These are phyloP conservation scores for Tenthredo distinguenda DNA, from an alignment of 2,888 invertebrate genomes.

Conservation along the genomic window DNA sequence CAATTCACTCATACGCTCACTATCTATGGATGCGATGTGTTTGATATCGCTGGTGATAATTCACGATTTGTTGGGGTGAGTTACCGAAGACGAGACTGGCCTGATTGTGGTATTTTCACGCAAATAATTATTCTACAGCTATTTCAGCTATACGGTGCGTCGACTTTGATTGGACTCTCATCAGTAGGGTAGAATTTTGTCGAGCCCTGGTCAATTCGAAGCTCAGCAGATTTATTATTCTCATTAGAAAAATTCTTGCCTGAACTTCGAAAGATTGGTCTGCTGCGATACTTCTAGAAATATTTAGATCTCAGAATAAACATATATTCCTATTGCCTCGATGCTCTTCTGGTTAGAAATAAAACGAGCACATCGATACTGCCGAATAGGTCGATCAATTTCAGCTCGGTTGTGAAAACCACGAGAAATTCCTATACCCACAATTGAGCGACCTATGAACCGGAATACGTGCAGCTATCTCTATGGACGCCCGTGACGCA, in stretches of 20 bases:
- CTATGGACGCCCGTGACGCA: background rate
- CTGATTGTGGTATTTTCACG: no score
- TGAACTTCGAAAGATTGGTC: background rate
- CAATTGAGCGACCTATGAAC: background rate
- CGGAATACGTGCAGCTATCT: background rate
- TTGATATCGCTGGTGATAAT: background rate
- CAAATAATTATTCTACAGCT: no score
- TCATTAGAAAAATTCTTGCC: no score
- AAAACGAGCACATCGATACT: background rate
- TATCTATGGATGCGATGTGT: background rate
- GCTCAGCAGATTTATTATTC: no score
- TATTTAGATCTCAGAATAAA: background rate
- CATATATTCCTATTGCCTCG: background rate
- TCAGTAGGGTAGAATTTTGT: no score
- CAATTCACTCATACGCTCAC: slow-evolving; percentile 33
- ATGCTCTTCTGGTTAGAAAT: background rate
- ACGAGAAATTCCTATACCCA: background rate
- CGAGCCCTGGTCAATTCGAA: no score
- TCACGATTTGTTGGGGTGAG: no score
- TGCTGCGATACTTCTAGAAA: background rate
- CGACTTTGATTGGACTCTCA: no score
- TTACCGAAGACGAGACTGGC: no score
- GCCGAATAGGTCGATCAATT: background rate
- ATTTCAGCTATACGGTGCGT: no score
- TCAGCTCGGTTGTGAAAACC: background rate